Conservation (phyloP, 1,140 invertebrate genomes). For the Drosophila pruinosa region DNA sequence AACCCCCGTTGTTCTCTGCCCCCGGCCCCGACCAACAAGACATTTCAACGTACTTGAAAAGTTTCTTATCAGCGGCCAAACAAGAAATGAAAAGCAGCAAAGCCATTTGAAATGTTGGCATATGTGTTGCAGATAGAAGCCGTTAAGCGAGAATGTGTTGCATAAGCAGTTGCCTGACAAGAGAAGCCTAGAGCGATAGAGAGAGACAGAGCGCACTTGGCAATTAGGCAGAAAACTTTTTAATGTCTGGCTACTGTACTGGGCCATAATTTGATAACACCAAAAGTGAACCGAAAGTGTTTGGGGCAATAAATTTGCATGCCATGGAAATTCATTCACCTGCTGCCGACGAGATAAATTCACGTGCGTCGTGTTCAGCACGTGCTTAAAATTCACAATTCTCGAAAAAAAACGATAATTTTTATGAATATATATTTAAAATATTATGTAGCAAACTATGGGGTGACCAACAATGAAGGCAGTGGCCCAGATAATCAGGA, state of each 20-base stretch:
- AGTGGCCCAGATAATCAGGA: slow-evolving; percentile 67
- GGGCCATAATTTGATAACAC: slow-evolving; percentile 60
- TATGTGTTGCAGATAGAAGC: slow-evolving; percentile 40
- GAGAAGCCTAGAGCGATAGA: not conserved
- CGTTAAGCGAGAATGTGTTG: slow-evolving; percentile 4
- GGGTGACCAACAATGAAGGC: slow-evolving; percentile 48
- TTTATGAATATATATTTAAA: slow-evolving; percentile 30
- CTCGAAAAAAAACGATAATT: slow-evolving; percentile 13
- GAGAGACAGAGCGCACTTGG: slow-evolving; percentile 7
- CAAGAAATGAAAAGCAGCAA: slow-evolving; percentile 20
- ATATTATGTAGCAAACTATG: slow-evolving; percentile 49
- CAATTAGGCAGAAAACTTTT: slow-evolving; percentile 67
- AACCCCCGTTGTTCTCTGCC: not conserved
- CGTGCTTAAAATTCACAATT: slow-evolving; percentile 44
- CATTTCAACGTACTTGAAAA: slow-evolving; percentile 59
- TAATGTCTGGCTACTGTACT: slow-evolving; percentile 48
- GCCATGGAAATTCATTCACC: slow-evolving; percentile 56
- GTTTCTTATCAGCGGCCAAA: slow-evolving; percentile 56
- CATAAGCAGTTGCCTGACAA: not conserved
- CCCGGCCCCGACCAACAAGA: not conserved
- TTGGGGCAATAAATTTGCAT: slow-evolving; percentile 59
- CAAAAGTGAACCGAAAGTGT: slow-evolving; percentile 36
- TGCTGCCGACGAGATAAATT: slow-evolving; percentile 43
- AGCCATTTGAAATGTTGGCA: slow-evolving; percentile 50
- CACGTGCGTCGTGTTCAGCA: slow-evolving; percentile 41